phyloP scores from a whole-genome alignment of 2,113 vertebrate species.

The Sarotherodon lohbergeri region DNA sequence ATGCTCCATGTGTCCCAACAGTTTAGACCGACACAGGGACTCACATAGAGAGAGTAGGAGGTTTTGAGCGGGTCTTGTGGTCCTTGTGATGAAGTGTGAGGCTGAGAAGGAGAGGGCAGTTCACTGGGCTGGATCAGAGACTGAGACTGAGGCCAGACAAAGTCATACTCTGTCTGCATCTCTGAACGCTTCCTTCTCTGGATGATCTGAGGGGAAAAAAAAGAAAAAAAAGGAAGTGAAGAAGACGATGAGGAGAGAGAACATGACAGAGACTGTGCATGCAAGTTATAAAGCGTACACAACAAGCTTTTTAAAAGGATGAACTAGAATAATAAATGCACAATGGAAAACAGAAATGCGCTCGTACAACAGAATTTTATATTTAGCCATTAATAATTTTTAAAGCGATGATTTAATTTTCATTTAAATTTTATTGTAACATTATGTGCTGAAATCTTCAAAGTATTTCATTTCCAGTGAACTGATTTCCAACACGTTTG shows the following conservation, averaged over 20 bases:
- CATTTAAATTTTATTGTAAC: background rate
- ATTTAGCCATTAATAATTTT: background rate
- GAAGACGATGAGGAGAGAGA: background rate
- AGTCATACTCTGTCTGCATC: constrained; percentile 76
- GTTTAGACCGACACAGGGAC: constrained; percentile 23
- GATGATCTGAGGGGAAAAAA: constrained; percentile 78
- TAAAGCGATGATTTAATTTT: background rate
- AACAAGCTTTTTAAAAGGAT: background rate
- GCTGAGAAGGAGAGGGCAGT: constrained; percentile 56
- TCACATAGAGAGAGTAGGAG: constrained; percentile 82
- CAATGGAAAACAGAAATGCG: background rate
- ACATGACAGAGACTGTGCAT: background rate
- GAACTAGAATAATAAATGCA: background rate
- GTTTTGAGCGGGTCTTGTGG: constrained; percentile 47
- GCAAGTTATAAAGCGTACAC: background rate
- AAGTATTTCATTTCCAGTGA: background rate
- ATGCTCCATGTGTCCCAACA: background rate
- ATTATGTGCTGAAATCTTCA: background rate
- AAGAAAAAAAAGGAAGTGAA: background rate
- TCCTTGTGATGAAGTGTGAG: constrained; percentile 64
- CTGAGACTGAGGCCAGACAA: constrained; percentile 77
- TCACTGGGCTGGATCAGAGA: constrained; percentile 61
- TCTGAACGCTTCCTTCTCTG: constrained; percentile 84
- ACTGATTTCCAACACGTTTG: background rate
- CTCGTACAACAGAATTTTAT: background rate